Evolutionary conservation across 2,888 invertebrate genomes (phyloP).

Genomic region (Aphelenchoides bicaudatus): DNA sequence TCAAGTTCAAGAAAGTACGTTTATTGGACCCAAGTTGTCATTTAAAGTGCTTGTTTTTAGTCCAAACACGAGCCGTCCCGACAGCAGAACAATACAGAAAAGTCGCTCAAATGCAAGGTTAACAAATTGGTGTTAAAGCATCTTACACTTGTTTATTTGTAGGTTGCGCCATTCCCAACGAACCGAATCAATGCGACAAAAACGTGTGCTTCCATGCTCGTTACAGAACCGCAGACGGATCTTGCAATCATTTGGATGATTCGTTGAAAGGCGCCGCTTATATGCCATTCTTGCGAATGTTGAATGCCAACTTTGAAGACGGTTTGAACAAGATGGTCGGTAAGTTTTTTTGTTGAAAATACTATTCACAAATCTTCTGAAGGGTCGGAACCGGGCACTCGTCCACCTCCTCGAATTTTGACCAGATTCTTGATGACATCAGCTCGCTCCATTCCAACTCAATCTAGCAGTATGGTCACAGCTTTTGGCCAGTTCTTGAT

Average conservation of each 20-base stretch:
- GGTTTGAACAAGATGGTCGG: slow-evolving; percentile 49
- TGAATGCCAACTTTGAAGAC: slow-evolving; percentile 55
- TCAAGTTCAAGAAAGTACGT: slow-evolving; percentile 23
- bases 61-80: slow-evolving; percentile 29
- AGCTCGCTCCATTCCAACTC: slow-evolving; percentile 35
- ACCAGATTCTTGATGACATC: slow-evolving; percentile 55
- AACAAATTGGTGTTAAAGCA: too few species aligned
- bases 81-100: slow-evolving; percentile 28
- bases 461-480: slow-evolving; percentile 47
- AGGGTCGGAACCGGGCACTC: slow-evolving; percentile 21
- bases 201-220: slow-evolving; percentile 54
- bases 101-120: slow-evolving; percentile 21
- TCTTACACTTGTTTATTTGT: too few species aligned
- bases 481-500: slow-evolving; percentile 51
- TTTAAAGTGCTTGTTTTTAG: slow-evolving; percentile 21
- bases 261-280: slow-evolving; percentile 79
- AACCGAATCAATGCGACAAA: slow-evolving; percentile 41
- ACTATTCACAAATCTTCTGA: slow-evolving; percentile 6
- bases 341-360: too few species aligned
- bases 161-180: slow-evolving; percentile 34
- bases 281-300: slow-evolving; percentile 66
- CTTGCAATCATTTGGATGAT: slow-evolving; percentile 79
- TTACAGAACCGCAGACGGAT: slow-evolving; percentile 85
- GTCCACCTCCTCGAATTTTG: slow-evolving; percentile 56
- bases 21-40: too few species aligned